phyloP scores from a whole-genome alignment of 1,140 invertebrate genomes.

The Drosophila bocqueti region DNA sequence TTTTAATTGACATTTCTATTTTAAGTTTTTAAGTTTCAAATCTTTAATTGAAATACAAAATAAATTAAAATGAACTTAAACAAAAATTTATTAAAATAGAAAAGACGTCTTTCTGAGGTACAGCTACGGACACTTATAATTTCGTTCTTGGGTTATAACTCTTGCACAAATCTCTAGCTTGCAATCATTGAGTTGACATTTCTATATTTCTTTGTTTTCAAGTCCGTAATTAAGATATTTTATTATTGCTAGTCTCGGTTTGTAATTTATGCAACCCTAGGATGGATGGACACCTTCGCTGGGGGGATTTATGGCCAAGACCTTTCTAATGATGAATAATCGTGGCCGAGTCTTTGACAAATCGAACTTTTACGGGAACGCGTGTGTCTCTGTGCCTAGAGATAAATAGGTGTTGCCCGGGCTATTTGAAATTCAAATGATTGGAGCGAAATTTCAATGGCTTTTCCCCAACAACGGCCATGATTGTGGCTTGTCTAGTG shows the following conservation, averaged over 20 bases:
- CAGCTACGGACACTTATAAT: too few relatives aligned
- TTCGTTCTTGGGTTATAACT: too few relatives aligned
- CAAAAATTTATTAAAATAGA: too few relatives aligned
- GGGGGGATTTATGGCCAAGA: slow-evolving; percentile 4
- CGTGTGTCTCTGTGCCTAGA: slow-evolving; percentile 19
- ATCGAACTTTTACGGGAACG: slow-evolving; percentile 59
- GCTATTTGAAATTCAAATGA: slow-evolving; percentile 74
- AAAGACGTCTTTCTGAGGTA: too few relatives aligned
- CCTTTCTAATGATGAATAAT: slow-evolving; percentile 64
- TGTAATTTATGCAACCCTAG: slow-evolving; percentile 20
- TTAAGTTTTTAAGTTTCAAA: too few relatives aligned
- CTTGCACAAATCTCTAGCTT: neutral
- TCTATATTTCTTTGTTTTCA: neutral
- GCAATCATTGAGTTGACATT: neutral
- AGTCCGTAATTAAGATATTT: slow-evolving; percentile 1
- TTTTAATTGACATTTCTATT: too few relatives aligned
- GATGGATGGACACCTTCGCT: neutral
- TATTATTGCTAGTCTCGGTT: neutral
- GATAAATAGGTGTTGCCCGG: slow-evolving; percentile 49
- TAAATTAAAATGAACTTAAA: neutral
- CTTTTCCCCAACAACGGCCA: slow-evolving; percentile 9
- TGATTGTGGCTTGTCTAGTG: slow-evolving; percentile 18
- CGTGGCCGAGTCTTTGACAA: slow-evolving; percentile 53
- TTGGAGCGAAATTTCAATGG: slow-evolving; percentile 53
- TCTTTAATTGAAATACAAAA: too few relatives aligned